These are phyloP conservation scores for Nemoura dubitans DNA, from an alignment of 2,888 invertebrate species.

Conservation along the genomic window DNA sequence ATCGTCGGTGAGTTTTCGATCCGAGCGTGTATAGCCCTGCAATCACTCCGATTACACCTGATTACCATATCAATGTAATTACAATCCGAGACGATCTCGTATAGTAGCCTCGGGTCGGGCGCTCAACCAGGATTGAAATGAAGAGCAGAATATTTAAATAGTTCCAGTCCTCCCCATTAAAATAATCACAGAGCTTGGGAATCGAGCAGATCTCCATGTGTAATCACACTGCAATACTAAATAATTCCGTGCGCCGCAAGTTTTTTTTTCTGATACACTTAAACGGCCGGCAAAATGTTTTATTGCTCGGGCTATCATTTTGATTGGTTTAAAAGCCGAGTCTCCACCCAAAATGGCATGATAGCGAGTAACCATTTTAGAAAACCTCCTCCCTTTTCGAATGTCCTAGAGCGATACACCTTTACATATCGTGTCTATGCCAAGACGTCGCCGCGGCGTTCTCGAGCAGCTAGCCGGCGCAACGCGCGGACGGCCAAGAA, in stretches of 20 bases:
- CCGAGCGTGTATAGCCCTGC: constrained; percentile 31
- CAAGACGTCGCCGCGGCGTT: too few relatives aligned
- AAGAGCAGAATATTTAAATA: constrained; percentile 37
- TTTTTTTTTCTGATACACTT: constrained; percentile 30
- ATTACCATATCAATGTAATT: constrained; percentile 42
- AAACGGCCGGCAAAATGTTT: constrained; percentile 38
- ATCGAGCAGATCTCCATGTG: not conserved
- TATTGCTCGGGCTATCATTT: constrained; percentile 26
- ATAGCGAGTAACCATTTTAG: constrained; percentile 4
- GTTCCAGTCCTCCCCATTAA: constrained; percentile 36
- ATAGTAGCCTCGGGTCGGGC: constrained; percentile 22
- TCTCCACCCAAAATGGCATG: constrained; percentile 34
- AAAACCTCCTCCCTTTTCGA: constrained; percentile 31
- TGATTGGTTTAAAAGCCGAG: constrained; percentile 31
- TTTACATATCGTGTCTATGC: not conserved
- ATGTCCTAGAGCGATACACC: constrained; percentile 15
- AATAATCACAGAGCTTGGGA: constrained; percentile 35
- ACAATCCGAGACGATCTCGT: constrained; percentile 1
- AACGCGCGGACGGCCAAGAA: constrained; percentile 17
- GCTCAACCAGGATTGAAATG: constrained; percentile 25
- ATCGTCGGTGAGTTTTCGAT: constrained; percentile 24
- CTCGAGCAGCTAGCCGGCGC: too few relatives aligned
- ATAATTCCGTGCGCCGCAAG: constrained; percentile 17
- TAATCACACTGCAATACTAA: constrained; percentile 31
- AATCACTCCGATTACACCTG: constrained; percentile 1